These are phyloP conservation scores for Eupeodes luniger DNA, from an alignment of 2,888 invertebrate species.

Conservation along the genomic window DNA sequence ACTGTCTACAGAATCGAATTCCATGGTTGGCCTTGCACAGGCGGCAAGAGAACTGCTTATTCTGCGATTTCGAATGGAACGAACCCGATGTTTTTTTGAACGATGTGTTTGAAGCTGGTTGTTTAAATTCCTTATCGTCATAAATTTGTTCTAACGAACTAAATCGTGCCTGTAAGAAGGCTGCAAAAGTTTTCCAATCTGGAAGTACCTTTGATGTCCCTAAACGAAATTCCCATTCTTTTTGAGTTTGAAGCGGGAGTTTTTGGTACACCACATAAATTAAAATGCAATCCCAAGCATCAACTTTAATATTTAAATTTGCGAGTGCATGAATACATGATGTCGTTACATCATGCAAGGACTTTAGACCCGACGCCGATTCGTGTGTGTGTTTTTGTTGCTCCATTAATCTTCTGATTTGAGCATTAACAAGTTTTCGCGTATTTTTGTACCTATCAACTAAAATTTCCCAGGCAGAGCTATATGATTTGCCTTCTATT, in stretches of 20 bases:
- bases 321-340: slow-evolving; percentile 32
- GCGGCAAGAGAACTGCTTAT: slow-evolving; percentile 1
- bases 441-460: slow-evolving; percentile 37
- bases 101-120: neutral
- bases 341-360: slow-evolving; percentile 24
- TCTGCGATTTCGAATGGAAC: slow-evolving; percentile 1
- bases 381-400: slow-evolving; percentile 18
- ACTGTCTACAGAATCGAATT: slow-evolving; percentile 22
- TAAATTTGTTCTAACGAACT: slow-evolving; percentile 33
- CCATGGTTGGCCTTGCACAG: slow-evolving; percentile 13
- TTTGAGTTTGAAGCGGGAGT: slow-evolving; percentile 4
- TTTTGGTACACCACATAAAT: neutral
- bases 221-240: slow-evolving; percentile 29
- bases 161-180: slow-evolving; percentile 30
- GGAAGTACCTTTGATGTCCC: slow-evolving; percentile 36
- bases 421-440: slow-evolving; percentile 42
- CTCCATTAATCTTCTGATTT: slow-evolving; percentile 36
- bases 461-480: slow-evolving; percentile 22
- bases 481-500: no score
- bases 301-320: neutral
- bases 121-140: neutral
- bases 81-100: neutral
- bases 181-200: slow-evolving; percentile 44
- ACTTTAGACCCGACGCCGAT: slow-evolving; percentile 1
- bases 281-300: no score